These are phyloP conservation scores for Zoanthus gigantus DNA, from an alignment of 92 coral and sea anemone species.

Conservation along the genomic window DNA sequence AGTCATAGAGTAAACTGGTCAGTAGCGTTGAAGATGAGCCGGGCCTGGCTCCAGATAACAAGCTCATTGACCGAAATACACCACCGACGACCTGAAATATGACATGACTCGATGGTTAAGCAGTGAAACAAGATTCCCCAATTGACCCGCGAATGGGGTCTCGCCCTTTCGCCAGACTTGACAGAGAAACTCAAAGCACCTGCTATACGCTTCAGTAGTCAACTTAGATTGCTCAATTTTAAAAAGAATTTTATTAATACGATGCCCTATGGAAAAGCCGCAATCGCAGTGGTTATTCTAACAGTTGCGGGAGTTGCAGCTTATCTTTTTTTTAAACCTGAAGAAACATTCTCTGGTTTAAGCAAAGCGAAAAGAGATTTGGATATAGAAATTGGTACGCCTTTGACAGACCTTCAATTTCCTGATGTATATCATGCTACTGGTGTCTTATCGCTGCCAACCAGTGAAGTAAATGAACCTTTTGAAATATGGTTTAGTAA, in stretches of 20 bases:
- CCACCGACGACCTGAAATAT: conserved; percentile 48
- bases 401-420: conserved; percentile 74
- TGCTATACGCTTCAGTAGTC: not conserved
- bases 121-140: conserved; percentile 43
- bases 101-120: conserved; percentile 66
- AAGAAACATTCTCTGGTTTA: conserved; percentile 50
- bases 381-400: conserved; percentile 70
- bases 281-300: conserved; percentile 62
- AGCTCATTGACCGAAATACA: conserved; percentile 54
- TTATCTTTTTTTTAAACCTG: conserved; percentile 64
- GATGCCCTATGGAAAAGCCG: conserved; percentile 68
- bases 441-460: conserved; percentile 88
- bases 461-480: conserved; percentile 89
- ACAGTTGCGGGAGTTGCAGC: conserved; percentile 66
- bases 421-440: conserved; percentile 94
- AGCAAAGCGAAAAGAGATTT: conserved; percentile 54
- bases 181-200: conserved; percentile 27
- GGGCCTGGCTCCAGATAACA: conserved; percentile 42
- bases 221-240: not conserved
- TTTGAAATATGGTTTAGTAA: conserved; percentile 93
- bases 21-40: conserved; percentile 50
- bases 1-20: conserved; percentile 76
- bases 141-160: not conserved
- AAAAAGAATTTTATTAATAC: conserved; percentile 7
- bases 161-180: not conserved